Percentiles rank a stretch among this genome's conserved stretches.
Conservation (phyloP, 2,888 invertebrate species). For the Laothoe populi region DNA sequence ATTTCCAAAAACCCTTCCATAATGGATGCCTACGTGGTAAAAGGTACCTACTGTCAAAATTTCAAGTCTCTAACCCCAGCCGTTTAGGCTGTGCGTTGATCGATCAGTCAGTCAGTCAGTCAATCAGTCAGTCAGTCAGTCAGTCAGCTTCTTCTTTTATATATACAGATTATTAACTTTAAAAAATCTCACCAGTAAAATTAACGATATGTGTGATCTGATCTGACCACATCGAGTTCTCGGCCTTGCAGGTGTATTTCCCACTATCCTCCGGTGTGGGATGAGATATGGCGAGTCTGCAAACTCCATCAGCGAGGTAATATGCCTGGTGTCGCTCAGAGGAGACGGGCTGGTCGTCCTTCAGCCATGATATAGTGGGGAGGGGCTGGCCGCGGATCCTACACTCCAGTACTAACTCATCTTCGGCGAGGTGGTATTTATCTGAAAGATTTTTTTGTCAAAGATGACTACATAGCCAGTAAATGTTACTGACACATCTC, state of each 20-base stretch:
- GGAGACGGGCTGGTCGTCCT: constrained; percentile 86
- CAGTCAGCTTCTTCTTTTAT: too few species aligned
- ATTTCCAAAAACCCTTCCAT: too few species aligned
- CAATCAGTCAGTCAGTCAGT: too few species aligned
- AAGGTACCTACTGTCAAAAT: too few species aligned
- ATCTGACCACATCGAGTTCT: constrained; percentile 89
- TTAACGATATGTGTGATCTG: constrained; percentile 90
- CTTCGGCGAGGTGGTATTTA: constrained; percentile 88
- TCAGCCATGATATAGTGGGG: constrained; percentile 91
- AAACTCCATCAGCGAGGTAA: constrained; percentile 90
- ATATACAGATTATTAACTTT: not conserved
- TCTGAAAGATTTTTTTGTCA: constrained; percentile 71
- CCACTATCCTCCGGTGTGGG: constrained; percentile 90
- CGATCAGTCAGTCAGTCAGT: too few species aligned
- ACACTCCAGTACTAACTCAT: constrained; percentile 91
- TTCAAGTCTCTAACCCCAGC: too few species aligned
- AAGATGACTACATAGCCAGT: not conserved
- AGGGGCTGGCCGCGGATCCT: constrained; percentile 90
- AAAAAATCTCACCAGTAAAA: constrained; percentile 84
- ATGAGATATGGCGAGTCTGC: constrained; percentile 87
- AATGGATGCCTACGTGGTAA: too few species aligned
- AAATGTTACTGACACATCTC: too few species aligned
- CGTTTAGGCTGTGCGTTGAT: too few species aligned
- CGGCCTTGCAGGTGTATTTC: constrained; percentile 90
- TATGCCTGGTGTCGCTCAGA: constrained; percentile 86